Conservation (phyloP, 2,888 invertebrate genomes). For the Tridacna crocea region DNA sequence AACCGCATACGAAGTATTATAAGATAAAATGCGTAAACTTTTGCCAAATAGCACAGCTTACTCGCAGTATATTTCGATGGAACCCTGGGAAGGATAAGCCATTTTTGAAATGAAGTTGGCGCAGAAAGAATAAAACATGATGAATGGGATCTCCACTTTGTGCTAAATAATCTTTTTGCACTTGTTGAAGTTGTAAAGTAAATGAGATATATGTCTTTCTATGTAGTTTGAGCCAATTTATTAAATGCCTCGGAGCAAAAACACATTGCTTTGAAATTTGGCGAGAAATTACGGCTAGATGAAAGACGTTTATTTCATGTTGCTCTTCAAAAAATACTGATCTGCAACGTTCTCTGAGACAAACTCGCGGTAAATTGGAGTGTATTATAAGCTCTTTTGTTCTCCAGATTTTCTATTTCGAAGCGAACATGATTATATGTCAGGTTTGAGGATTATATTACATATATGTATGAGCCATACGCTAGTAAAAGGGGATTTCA, state of each 20-base stretch:
- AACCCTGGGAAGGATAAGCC: conserved; percentile 1
- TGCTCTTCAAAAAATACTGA: no score
- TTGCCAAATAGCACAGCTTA: conserved; percentile 19
- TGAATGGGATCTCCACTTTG: conserved; percentile 20
- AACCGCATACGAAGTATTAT: no score
- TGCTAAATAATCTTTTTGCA: conserved; percentile 25
- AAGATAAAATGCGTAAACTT: not conserved
- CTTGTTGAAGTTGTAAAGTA: conserved; percentile 16
- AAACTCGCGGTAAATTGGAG: no score
- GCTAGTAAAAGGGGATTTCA: no score
- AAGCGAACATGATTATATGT: no score
- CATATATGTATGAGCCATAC: no score
- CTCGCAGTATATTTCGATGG: not conserved
- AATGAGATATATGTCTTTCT: conserved; percentile 14
- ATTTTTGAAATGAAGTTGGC: conserved; percentile 24
- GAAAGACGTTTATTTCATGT: no score
- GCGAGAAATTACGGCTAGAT: not conserved
- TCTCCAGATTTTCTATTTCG: no score
- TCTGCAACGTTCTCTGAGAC: no score
- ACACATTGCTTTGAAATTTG: conserved; percentile 14
- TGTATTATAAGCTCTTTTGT: no score
- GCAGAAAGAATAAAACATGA: conserved; percentile 17
- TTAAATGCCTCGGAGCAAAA: not conserved
- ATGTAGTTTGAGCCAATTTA: conserved; percentile 23
- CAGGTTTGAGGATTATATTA: no score